Percentiles rank a stretch among this genome's conserved stretches.
These are phyloP conservation scores for Labrus mixtus DNA, from an alignment of 2,113 vertebrate genomes.

Conservation along the genomic window DNA sequence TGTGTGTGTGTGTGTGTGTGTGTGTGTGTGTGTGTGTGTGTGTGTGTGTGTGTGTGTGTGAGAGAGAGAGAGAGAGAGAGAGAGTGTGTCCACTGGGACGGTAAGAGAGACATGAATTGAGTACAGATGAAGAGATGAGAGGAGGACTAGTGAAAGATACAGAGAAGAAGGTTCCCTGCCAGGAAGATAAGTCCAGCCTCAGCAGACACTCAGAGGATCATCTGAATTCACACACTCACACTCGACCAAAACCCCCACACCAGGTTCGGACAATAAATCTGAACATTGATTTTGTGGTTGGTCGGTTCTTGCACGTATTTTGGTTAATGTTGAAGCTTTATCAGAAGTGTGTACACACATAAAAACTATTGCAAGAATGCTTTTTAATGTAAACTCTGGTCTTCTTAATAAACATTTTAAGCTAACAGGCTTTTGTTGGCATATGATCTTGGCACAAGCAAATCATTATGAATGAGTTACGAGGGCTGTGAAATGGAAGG, in stretches of 20 bases:
- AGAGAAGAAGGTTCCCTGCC: conserved; percentile 19
- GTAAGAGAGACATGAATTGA: not conserved
- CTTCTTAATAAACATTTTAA: not conserved
- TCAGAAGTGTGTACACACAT: too few species aligned
- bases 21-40: conserved; percentile 13
- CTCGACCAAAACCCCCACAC: conserved; percentile 8
- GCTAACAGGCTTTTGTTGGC: too few species aligned
- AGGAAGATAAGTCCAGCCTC: conserved; percentile 37
- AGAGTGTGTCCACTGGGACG: not conserved
- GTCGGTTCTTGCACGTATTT: not conserved
- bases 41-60: conserved; percentile 14
- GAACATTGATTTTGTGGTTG: conserved; percentile 4
- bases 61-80: conserved; percentile 5
- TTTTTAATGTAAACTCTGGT: not conserved
- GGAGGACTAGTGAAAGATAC: conserved; percentile 7
- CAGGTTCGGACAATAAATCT: not conserved
- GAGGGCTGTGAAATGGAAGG: too few species aligned
- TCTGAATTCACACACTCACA: conserved; percentile 2
- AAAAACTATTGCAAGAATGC: too few species aligned
- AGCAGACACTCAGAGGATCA: conserved; percentile 31
- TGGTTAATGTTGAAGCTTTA: not conserved
- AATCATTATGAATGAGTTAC: too few species aligned
- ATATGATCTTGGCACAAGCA: not conserved
- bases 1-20: conserved; percentile 10
- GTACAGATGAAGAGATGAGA: conserved; percentile 8